Conservation (phyloP, 2,797 vertebrate species). For the Sarcoramphus papa region DNA sequence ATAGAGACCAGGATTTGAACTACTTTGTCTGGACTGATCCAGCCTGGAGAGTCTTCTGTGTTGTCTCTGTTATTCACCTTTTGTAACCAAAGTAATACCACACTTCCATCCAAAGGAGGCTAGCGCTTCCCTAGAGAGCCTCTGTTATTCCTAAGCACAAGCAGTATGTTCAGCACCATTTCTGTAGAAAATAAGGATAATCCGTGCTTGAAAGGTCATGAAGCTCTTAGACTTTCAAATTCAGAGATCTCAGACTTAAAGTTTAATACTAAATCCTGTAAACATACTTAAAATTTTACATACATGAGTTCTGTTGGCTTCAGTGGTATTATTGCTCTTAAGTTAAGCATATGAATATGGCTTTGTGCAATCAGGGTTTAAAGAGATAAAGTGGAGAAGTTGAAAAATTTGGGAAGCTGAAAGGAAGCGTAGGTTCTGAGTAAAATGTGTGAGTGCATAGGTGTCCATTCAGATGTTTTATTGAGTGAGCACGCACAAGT, state of each 20-base stretch:
- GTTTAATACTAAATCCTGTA: neutral
- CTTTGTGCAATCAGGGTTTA: neutral
- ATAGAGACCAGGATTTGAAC: neutral
- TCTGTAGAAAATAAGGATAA: slow-evolving; percentile 26
- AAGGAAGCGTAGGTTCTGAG: neutral
- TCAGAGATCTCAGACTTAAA: slow-evolving; percentile 15
- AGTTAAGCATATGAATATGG: neutral
- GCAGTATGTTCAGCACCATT: neutral
- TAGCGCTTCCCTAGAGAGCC: neutral
- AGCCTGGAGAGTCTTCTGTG: neutral
- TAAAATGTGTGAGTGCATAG: neutral
- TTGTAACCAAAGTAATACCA: neutral
- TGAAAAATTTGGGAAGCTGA: neutral
- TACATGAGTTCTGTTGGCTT: neutral
- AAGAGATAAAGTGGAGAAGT: neutral
- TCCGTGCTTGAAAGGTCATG: neutral
- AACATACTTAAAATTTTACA: slow-evolving; percentile 11
- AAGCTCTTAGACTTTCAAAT: slow-evolving; percentile 2
- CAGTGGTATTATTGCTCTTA: neutral
- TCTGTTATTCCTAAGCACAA: neutral
- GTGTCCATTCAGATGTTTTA: neutral
- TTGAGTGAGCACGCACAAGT: neutral
- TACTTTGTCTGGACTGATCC: neutral
- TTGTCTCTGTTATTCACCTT: neutral
- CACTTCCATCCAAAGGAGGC: neutral